Conservation (phyloP, 1,140 invertebrate genomes). For the Brachionus koreanus region DNA sequence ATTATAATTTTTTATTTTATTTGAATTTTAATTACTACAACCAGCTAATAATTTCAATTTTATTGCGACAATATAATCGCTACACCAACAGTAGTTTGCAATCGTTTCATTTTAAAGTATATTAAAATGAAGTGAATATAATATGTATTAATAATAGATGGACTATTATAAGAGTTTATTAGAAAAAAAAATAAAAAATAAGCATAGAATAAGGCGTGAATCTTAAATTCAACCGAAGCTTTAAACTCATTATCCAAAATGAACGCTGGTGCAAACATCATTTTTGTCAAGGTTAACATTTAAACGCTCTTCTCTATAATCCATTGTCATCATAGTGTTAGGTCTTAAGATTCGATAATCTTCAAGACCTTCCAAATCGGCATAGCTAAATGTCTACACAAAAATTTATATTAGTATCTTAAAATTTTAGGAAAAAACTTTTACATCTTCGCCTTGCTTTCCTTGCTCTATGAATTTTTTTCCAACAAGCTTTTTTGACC, state of each 20-base stretch:
- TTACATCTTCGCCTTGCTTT: not conserved
- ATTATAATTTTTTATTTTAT: no score
- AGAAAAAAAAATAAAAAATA: no score
- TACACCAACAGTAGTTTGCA: no score
- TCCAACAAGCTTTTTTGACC: not conserved
- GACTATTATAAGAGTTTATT: no score
- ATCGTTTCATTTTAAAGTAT: no score
- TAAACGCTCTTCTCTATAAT: not conserved
- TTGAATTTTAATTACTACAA: no score
- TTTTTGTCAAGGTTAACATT: not conserved
- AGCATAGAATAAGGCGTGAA: no score
- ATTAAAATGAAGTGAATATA: no score
- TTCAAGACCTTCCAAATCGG: not conserved
- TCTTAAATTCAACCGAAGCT: not conserved
- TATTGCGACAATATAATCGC: no score
- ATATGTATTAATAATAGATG: no score
- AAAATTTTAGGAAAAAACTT: not conserved
- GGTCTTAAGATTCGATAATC: not conserved
- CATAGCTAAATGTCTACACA: not conserved
- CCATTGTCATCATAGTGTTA: not conserved
- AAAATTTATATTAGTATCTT: not conserved
- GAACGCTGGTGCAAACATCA: not conserved
- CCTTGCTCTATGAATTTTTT: not conserved
- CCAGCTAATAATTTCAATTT: no score
- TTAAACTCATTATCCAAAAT: not conserved